Evolutionary conservation across 92 coral and sea anemone genomes (phyloP).

Genomic region (Muricea muricata): DNA sequence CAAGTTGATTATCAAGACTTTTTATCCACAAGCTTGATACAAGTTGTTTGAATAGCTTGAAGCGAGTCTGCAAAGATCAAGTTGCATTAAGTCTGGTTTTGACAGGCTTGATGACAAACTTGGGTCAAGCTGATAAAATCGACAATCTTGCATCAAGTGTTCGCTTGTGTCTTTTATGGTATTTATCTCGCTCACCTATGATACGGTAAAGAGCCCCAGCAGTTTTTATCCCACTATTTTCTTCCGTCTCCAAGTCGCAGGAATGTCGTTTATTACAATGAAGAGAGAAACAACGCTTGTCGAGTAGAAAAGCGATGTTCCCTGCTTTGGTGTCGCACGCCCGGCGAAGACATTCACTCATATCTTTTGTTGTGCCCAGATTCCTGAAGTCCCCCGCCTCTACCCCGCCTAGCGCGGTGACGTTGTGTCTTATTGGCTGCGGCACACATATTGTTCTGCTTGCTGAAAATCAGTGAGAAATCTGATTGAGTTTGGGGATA

Average conservation of each 20-base stretch:
- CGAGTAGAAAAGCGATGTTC: conserved; percentile 17
- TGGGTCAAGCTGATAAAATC: too few species aligned
- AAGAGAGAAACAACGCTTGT: background rate
- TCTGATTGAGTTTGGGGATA: too few species aligned
- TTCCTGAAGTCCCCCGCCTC: conserved; percentile 36
- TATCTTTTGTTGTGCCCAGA: conserved; percentile 8
- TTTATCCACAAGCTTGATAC: too few species aligned
- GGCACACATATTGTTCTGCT: conserved; percentile 29
- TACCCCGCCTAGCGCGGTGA: conserved; percentile 14
- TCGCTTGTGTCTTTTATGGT: too few species aligned
- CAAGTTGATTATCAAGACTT: too few species aligned
- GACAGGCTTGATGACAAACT: too few species aligned
- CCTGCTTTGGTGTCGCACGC: conserved; percentile 18
- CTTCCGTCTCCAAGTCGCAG: conserved; percentile 4
- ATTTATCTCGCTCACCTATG: conserved; percentile 41
- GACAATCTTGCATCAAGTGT: too few species aligned
- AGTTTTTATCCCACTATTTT: background rate
- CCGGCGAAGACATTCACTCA: conserved; percentile 14
- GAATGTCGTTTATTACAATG: background rate
- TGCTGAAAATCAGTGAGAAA: background rate
- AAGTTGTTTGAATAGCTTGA: too few species aligned
- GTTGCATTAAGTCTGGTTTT: too few species aligned
- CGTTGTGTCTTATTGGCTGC: conserved; percentile 9
- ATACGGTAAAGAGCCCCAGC: conserved; percentile 42
- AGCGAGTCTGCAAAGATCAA: too few species aligned